Conservation (phyloP, 2,888 invertebrate genomes). For the Neoscelio sp. region DNA sequence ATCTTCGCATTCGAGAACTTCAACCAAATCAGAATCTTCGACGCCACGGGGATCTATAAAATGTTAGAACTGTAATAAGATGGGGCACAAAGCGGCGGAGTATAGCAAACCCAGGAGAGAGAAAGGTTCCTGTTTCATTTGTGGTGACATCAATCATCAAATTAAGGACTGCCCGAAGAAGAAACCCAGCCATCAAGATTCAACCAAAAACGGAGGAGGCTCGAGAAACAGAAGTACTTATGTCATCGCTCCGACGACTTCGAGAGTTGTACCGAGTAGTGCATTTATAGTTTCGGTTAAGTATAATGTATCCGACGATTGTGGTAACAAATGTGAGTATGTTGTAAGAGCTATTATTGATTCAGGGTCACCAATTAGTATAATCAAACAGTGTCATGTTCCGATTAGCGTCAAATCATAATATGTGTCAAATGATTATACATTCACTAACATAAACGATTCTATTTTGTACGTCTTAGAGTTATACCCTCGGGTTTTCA, state of each 20-base stretch:
- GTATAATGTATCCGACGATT: neutral
- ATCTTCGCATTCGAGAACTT: neutral
- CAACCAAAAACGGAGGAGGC: neutral
- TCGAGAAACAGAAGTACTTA: neutral
- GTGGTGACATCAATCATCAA: conserved; percentile 22
- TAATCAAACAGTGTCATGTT: neutral
- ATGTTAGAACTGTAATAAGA: conserved; percentile 29
- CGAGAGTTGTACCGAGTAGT: neutral
- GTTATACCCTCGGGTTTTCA: neutral
- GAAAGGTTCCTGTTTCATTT: conserved; percentile 35
- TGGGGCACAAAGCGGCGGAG: conserved; percentile 5
- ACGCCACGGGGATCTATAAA: neutral
- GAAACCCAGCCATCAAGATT: neutral
- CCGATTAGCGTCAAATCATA: neutral
- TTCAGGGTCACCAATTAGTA: neutral
- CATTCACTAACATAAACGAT: neutral
- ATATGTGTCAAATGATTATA: neutral
- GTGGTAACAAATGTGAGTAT: neutral
- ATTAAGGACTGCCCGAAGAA: conserved; percentile 29
- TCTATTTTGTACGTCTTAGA: neutral
- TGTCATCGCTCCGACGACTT: neutral
- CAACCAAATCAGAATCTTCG: neutral
- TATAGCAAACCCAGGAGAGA: neutral
- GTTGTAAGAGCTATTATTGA: neutral
- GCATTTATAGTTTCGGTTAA: neutral